Percentiles rank a stretch among this genome's conserved stretches.
phyloP scores from a whole-genome alignment of 1,140 invertebrate genomes.

The Trachelipus rathkii region DNA sequence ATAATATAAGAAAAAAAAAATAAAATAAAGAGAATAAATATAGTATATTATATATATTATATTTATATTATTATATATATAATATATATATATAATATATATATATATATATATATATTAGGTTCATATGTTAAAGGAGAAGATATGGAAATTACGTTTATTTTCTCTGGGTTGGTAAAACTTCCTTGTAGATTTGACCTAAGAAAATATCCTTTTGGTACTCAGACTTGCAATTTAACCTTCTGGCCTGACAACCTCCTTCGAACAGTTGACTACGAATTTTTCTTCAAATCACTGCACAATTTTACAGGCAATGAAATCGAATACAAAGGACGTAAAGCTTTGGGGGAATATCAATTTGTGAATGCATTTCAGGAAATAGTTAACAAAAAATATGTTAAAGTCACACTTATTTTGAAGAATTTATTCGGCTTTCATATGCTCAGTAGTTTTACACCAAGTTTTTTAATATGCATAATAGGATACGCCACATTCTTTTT shows the following conservation, averaged over 20 bases:
- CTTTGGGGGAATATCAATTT: background rate
- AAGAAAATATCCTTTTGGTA: slow-evolving; percentile 22
- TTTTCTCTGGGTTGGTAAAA: background rate
- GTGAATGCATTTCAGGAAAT: background rate
- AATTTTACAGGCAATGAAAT: too few species aligned
- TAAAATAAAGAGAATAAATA: too few species aligned
- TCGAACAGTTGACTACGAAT: too few species aligned
- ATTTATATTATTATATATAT: too few species aligned
- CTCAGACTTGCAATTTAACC: slow-evolving; percentile 14
- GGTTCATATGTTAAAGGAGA: slow-evolving; percentile 14
- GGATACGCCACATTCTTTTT: slow-evolving; percentile 12
- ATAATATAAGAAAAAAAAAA: too few species aligned
- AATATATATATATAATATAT: too few species aligned
- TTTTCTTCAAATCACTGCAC: too few species aligned
- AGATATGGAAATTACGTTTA: background rate
- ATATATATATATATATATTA: background rate
- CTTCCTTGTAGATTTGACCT: slow-evolving; percentile 23
- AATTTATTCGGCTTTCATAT: slow-evolving; percentile 18
- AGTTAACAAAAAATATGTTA: background rate
- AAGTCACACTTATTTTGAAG: background rate
- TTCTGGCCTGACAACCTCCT: slow-evolving; percentile 5
- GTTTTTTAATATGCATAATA: slow-evolving; percentile 20
- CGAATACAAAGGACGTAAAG: background rate
- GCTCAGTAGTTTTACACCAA: slow-evolving; percentile 9
- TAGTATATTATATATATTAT: too few species aligned